Conservation (phyloP, 2,888 invertebrate genomes). For the Bedellia somnulentella region DNA sequence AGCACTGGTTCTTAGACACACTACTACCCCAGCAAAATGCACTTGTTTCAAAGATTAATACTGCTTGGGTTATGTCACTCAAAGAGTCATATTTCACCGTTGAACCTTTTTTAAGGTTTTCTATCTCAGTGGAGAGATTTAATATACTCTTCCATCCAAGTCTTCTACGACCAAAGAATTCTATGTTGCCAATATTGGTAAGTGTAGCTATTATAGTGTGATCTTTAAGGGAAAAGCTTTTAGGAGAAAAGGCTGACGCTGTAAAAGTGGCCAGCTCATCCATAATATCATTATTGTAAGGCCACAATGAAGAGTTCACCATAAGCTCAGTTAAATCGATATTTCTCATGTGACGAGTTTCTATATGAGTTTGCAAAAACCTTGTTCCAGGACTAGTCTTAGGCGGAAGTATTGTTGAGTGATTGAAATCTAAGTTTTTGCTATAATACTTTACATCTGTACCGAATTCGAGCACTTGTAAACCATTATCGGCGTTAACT, state of each 20-base stretch:
- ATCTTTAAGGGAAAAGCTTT: conserved; percentile 17
- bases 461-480: conserved; percentile 25
- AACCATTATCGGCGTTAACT: conserved; percentile 25
- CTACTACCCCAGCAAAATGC: conserved; percentile 30
- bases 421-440: conserved; percentile 25
- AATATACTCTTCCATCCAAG: conserved; percentile 20
- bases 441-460: conserved; percentile 27
- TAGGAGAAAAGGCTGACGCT: conserved; percentile 31
- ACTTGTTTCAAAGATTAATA: conserved; percentile 21
- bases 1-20: conserved; percentile 20
- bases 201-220: conserved; percentile 25
- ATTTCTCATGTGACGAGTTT: conserved; percentile 17
- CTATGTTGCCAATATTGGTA: conserved; percentile 35
- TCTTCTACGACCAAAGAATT: conserved; percentile 18
- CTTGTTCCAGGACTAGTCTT: conserved; percentile 23
- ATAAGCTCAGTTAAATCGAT: conserved; percentile 30
- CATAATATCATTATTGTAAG: conserved; percentile 26
- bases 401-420: conserved; percentile 20
- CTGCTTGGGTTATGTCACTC: conserved; percentile 11
- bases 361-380: conserved; percentile 19
- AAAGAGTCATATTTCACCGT: too few species aligned
- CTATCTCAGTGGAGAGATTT: conserved; percentile 21
- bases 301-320: conserved; percentile 33
- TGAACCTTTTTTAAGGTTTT: conserved; percentile 11
- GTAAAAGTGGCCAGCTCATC: conserved; percentile 23